Conservation (phyloP, 2,888 invertebrate species). For the Sarcophaga rosellei region DNA sequence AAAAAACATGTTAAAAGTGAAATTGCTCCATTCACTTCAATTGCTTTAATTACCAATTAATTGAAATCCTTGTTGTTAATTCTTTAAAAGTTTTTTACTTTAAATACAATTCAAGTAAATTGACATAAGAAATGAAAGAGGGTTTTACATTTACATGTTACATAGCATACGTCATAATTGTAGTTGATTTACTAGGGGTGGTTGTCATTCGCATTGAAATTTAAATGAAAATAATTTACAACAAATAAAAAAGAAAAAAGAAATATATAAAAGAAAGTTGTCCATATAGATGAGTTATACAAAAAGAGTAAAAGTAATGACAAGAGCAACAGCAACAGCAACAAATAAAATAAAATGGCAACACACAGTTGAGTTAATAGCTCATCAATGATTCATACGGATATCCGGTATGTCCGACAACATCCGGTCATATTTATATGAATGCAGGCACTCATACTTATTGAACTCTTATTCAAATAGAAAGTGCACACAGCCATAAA, state of each 20-base stretch:
- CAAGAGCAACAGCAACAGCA: conserved; percentile 26
- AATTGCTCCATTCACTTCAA: too few relatives aligned
- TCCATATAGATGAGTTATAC: background rate
- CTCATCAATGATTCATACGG: conserved; percentile 81
- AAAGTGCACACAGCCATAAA: background rate
- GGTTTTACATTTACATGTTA: background rate
- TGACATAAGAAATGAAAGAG: too few relatives aligned
- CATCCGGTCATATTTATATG: conserved; percentile 75
- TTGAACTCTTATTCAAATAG: background rate
- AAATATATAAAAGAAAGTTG: conserved; percentile 25
- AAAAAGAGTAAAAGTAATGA: conserved; percentile 16
- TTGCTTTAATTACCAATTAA: too few relatives aligned
- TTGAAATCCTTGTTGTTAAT: background rate
- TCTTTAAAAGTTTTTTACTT: background rate
- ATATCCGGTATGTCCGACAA: conserved; percentile 80
- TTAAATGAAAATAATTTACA: conserved; percentile 43
- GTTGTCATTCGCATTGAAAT: conserved; percentile 46
- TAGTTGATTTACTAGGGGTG: conserved; percentile 53
- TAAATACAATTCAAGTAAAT: too few relatives aligned
- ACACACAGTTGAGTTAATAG: conserved; percentile 80
- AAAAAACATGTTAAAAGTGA: too few relatives aligned
- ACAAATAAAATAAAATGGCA: conserved; percentile 12
- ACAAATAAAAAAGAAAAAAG: conserved; percentile 35
- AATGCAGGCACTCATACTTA: conserved; percentile 31
- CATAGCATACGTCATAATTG: conserved; percentile 26